phyloP scores from a whole-genome alignment of 1,140 invertebrate genomes.

The Mamestra configurata region DNA sequence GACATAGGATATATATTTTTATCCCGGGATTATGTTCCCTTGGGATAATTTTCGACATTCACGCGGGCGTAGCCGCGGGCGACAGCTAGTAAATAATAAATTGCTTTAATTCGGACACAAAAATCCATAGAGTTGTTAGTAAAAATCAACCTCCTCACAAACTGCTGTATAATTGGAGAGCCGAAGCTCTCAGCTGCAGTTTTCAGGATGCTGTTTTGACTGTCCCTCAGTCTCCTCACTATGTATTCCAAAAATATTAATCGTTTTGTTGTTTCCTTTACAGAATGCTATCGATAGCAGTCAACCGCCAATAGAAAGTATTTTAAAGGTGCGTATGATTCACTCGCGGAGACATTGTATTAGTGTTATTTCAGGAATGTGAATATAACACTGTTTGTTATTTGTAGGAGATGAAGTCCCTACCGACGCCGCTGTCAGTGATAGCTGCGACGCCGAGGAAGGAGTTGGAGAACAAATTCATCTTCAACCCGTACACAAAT shows the following conservation, averaged over 20 bases:
- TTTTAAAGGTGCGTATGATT: slow-evolving; percentile 77
- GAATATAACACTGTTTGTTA: slow-evolving; percentile 23
- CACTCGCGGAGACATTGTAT: background rate
- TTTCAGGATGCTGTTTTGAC: too few species aligned
- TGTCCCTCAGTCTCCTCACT: too few species aligned
- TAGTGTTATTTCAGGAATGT: slow-evolving; percentile 1
- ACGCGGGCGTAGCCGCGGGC: too few species aligned
- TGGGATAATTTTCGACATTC: too few species aligned
- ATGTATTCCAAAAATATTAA: background rate
- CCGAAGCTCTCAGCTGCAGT: too few species aligned
- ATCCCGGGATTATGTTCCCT: too few species aligned
- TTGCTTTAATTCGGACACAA: too few species aligned
- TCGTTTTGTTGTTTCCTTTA: slow-evolving; percentile 65
- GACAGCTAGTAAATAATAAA: too few species aligned
- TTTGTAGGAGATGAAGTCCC: slow-evolving; percentile 90
- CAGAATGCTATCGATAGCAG: slow-evolving; percentile 84
- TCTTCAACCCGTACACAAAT: slow-evolving; percentile 89
- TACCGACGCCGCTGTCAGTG: slow-evolving; percentile 89
- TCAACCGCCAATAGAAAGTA: slow-evolving; percentile 85
- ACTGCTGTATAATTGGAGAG: too few species aligned
- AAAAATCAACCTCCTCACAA: too few species aligned
- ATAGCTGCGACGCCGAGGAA: slow-evolving; percentile 90
- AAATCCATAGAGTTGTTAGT: too few species aligned
- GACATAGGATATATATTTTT: too few species aligned
- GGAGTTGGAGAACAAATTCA: slow-evolving; percentile 90